Conservation (phyloP, 2,113 vertebrate species). For the Indicator maculatus region DNA sequence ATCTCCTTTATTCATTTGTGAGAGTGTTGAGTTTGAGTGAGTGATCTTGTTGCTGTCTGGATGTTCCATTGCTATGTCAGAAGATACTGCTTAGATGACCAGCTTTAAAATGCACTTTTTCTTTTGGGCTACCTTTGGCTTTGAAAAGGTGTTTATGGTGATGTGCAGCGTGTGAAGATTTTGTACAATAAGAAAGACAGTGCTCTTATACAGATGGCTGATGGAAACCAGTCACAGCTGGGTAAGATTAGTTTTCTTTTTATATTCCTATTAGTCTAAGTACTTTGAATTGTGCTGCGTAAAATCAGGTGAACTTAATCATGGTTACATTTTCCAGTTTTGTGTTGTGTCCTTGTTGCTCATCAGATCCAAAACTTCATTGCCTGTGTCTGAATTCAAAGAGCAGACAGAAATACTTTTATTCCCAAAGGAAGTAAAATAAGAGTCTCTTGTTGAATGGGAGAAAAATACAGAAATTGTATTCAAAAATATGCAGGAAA, state of each 20-base stretch:
- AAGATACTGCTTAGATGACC: conserved; percentile 65
- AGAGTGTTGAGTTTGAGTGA: conserved; percentile 81
- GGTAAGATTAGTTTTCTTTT: conserved; percentile 81
- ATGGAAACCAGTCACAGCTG: conserved; percentile 94
- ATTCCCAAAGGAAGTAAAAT: too few relatives aligned
- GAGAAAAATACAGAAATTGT: too few relatives aligned
- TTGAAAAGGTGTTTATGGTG: conserved; percentile 95
- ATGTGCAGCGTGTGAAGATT: conserved; percentile 98
- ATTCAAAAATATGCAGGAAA: too few relatives aligned
- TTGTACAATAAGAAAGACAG: conserved; percentile 99
- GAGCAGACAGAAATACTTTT: too few relatives aligned
- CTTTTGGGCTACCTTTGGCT: conserved; percentile 85
- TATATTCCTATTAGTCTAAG: not conserved
- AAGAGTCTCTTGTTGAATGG: too few relatives aligned
- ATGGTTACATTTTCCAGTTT: not conserved
- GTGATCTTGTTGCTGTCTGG: conserved; percentile 84
- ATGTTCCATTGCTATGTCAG: conserved; percentile 84
- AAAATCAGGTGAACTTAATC: not conserved
- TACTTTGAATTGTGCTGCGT: not conserved
- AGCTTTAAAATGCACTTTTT: conserved; percentile 81
- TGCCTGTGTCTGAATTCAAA: too few relatives aligned
- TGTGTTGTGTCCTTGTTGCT: not conserved
- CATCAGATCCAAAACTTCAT: not conserved
- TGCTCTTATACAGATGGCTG: conserved; percentile 97
- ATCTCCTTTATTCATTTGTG: conserved; percentile 87